Percentiles rank a stretch among this genome's conserved stretches.
Evolutionary conservation across 2,113 vertebrate species (phyloP).

Genomic region (Oplegnathus fasciatus): DNA sequence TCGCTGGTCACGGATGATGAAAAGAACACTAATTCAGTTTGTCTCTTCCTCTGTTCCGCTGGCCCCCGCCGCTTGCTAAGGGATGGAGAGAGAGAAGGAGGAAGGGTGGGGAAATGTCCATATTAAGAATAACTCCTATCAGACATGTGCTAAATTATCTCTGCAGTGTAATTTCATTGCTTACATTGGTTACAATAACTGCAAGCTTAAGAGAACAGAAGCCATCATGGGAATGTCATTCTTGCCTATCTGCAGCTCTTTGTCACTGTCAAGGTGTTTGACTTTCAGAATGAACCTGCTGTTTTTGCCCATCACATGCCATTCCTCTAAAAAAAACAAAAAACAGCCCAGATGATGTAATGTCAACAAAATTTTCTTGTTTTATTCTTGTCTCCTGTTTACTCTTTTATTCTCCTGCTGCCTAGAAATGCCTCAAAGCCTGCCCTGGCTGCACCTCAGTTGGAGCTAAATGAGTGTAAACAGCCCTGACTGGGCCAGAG

Average conservation of each 20-base stretch:
- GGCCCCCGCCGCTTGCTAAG: slow-evolving; percentile 55
- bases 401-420: slow-evolving; percentile 28
- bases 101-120: slow-evolving; percentile 65
- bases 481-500: slow-evolving; percentile 69
- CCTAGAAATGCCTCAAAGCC: slow-evolving; percentile 66
- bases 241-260: slow-evolving; percentile 28
- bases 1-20: slow-evolving; percentile 83
- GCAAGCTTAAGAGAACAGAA: slow-evolving; percentile 46
- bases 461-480: slow-evolving; percentile 78
- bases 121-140: slow-evolving; percentile 73
- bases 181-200: slow-evolving; percentile 67
- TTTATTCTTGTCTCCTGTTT: slow-evolving; percentile 50
- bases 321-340: background rate
- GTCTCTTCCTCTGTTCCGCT: slow-evolving; percentile 76
- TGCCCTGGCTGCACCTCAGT: slow-evolving; percentile 53
- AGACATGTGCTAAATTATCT: slow-evolving; percentile 72
- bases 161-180: slow-evolving; percentile 61
- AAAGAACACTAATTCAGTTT: slow-evolving; percentile 86
- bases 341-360: background rate
- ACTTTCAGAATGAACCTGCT: background rate
- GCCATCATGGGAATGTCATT: slow-evolving; percentile 10
- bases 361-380: slow-evolving; percentile 13
- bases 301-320: background rate
- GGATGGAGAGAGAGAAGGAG: slow-evolving; percentile 44
- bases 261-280: background rate